Base-by-base conservation (phyloP, 2,888 invertebrate species). In the Neoitamus cyanurus region DNA sequence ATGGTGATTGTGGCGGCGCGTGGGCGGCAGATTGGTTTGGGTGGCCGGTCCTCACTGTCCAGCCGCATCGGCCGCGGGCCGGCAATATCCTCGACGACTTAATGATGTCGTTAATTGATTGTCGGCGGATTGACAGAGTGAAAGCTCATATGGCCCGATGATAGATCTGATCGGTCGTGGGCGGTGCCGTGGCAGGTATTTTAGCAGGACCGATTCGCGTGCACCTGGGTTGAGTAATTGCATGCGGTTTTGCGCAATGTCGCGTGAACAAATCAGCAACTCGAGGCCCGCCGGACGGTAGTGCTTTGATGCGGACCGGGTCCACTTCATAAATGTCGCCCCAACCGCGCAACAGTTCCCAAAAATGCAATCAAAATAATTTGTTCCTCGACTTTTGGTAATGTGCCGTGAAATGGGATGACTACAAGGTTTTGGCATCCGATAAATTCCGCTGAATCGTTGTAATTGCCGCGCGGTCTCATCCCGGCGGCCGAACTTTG, bases 101-200 rank as follows among this genome's bases (percentile, higher is more conserved):
- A 85, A 85, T 85, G 85, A 85, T 84, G 85, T 84, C 84, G 85
- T 85, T 85, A 85, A 85, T 85, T 85, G 85, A 85, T 85, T 85
- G 85, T 72, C 70, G 70, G 68, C 25, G 82, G 82, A 82, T 82
- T 82, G 85, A 85, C 80, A 70, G 77, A 83, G 84, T 84, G 84
- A 85, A 85, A 83, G 84, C 84, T 13, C 37, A n/a, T n/a, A 11
- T 34, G 28, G 69, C 37, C 20, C 37, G 37, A 69, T 82, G 82
- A 82, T 82, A 46, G 69, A 82, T 82, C 37, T 58, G 69, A 68
- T 69, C 28, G 82, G 36, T 9, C 25, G 82, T 82, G 82, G 82
- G 69, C 82, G 82, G 37, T n/a, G 3, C n/a, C 69, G 6, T 28
- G 69, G 37, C 82, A 69, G 69, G 58, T 28, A 78, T 78, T 80